These are phyloP conservation scores for Chlamydotis undulata DNA, from an alignment of 2,113 vertebrate genomes.

Conservation along the genomic window DNA sequence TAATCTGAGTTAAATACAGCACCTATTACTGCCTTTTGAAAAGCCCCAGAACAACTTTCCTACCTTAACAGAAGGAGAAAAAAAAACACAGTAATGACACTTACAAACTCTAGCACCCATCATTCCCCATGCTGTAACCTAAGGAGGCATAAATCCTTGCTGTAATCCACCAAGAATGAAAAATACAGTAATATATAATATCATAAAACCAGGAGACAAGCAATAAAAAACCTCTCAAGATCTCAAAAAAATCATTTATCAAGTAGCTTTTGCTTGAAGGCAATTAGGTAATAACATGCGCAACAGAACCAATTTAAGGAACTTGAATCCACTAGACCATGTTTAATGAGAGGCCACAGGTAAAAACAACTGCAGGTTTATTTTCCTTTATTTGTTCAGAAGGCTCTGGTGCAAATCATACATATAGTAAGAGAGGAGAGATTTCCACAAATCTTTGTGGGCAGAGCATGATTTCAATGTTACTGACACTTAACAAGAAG, in stretches of 20 bases:
- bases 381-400: neutral
- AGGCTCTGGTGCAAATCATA: neutral
- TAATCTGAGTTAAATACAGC: neutral
- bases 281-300: neutral
- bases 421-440: neutral
- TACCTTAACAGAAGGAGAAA: neutral
- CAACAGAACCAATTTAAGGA: neutral
- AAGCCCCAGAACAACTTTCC: neutral
- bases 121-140: neutral
- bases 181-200: neutral
- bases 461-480: neutral
- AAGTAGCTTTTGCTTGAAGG: conserved; percentile 9
- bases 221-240: conserved; percentile 15
- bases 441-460: neutral
- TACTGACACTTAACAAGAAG: neutral
- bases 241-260: conserved; percentile 21
- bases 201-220: conserved; percentile 25
- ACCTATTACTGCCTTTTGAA: neutral
- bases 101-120: neutral
- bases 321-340: neutral
- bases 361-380: neutral
- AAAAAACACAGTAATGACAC: neutral
- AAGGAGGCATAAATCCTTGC: neutral
- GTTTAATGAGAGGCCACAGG: neutral
- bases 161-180: conserved; percentile 15